Conservation (phyloP, 2,113 vertebrate genomes). For the Amblyopsis rosae region DNA sequence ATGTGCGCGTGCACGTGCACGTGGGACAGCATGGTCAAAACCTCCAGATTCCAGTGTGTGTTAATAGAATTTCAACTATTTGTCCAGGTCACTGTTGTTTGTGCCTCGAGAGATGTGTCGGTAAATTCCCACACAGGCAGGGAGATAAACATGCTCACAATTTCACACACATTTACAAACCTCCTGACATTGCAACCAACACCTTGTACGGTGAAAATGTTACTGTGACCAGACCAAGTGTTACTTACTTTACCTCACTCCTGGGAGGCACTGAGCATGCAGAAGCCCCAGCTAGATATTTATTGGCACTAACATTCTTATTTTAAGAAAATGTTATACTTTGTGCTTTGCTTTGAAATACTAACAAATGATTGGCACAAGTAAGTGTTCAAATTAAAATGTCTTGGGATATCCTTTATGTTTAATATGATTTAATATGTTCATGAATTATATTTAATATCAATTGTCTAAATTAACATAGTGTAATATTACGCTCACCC, state of each 20-base stretch:
- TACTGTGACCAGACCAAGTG: background rate
- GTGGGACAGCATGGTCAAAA: conserved; percentile 52
- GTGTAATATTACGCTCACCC: too few relatives aligned
- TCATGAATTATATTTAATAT: too few relatives aligned
- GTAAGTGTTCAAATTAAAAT: too few relatives aligned
- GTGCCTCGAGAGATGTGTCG: conserved; percentile 66
- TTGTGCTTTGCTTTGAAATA: too few relatives aligned
- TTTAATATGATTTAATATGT: too few relatives aligned
- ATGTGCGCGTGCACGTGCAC: conserved; percentile 20
- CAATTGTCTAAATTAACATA: too few relatives aligned
- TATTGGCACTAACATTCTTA: too few relatives aligned
- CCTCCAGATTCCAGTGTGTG: conserved; percentile 67
- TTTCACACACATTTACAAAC: conserved; percentile 53
- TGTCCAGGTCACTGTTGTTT: conserved; percentile 75
- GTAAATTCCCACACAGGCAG: conserved; percentile 69
- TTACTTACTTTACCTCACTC: background rate
- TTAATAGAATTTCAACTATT: conserved; percentile 72
- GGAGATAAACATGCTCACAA: conserved; percentile 67
- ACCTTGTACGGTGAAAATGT: conserved; percentile 40
- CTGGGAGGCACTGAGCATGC: background rate
- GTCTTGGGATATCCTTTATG: too few relatives aligned
- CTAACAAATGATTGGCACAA: too few relatives aligned
- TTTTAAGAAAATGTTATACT: too few relatives aligned
- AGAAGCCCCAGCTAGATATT: background rate
- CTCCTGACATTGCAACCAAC: conserved; percentile 38